Evolutionary conservation across 1,140 invertebrate species (phyloP), one percentile per base, ranked within the genome.

Genomic region (Anthonomus grandis): DNA sequence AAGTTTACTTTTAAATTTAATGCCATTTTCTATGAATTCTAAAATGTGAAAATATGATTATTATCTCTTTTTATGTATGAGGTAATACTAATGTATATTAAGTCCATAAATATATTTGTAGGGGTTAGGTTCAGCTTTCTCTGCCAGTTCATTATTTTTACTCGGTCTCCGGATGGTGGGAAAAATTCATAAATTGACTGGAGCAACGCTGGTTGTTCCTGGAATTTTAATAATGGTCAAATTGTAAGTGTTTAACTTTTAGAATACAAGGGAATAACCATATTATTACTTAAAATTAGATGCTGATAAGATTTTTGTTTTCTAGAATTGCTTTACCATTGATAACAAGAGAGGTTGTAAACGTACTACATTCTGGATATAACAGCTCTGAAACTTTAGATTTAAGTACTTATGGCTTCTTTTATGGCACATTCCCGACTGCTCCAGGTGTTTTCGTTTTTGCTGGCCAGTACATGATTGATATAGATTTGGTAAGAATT

Each of bases 391-490:
- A 90, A 56, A 93, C 89, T 0, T 75, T 81, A 17, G 86, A 91
- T 59, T 78, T 93, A 21, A 91, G 90, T 62, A 95, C 91, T 44
- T 97, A 92, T 75, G 94, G 90, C 0, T 98, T 97, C 77, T 79
- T 98, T 0, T 98, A 98, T 74, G 95, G 95, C 46, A 97, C 93
- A 0, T 91, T 97, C 73, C 95, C 95, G 1, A 87, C 93, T 25
- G 94, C 95, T 21, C 95, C 95, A 0, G 91, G 91, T 34, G 89
- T 95, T 4, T 97, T 96, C 75, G 90, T 98, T 5, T 95, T 95
- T 75, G 92, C 94, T 2, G 84, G 88, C 27, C 84, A 92, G 51
- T 97, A 95, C 71, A 83, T 86, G 60, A 67, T 94, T 9, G 91
- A 90, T 70, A 81, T 90, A 60, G 91, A 96, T 76, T 76, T 95